Evolutionary conservation across 1,140 invertebrate genomes (phyloP).

Genomic region (Andricus grossulariae): DNA sequence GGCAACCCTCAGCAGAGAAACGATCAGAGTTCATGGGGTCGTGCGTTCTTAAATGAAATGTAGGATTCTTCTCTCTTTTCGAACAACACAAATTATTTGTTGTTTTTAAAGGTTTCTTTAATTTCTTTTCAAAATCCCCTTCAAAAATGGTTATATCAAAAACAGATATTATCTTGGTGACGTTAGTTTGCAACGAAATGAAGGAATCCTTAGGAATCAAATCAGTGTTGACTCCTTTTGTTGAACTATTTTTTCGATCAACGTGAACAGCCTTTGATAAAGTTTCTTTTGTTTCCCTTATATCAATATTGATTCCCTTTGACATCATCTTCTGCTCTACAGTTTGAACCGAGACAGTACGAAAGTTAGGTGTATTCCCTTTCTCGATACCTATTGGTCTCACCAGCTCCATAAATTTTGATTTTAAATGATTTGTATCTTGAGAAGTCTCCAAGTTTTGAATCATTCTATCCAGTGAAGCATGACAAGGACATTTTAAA

Average conservation of each 20-base stretch:
- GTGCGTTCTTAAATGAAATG: neutral
- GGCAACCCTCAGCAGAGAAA: neutral
- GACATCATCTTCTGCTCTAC: neutral
- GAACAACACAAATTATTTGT: too few relatives aligned
- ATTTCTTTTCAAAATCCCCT: neutral
- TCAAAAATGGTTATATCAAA: constrained; percentile 17
- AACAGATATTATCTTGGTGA: constrained; percentile 5
- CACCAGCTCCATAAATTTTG: neutral
- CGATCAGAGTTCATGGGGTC: neutral
- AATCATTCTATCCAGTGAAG: neutral
- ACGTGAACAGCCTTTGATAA: neutral
- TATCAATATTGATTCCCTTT: constrained; percentile 6
- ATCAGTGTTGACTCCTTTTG: neutral
- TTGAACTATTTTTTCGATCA: neutral
- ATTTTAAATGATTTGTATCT: neutral
- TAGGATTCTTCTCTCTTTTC: neutral
- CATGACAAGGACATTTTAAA: neutral
- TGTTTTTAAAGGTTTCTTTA: neutral
- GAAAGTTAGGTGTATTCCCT: neutral
- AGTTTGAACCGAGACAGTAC: neutral
- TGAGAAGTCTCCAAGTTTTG: neutral
- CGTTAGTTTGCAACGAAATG: neutral
- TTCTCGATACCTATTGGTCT: neutral
- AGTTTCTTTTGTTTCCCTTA: neutral
- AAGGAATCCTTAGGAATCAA: neutral